Evolutionary conservation across 2,113 vertebrate species (phyloP).

Genomic region (Origma solitaria): DNA sequence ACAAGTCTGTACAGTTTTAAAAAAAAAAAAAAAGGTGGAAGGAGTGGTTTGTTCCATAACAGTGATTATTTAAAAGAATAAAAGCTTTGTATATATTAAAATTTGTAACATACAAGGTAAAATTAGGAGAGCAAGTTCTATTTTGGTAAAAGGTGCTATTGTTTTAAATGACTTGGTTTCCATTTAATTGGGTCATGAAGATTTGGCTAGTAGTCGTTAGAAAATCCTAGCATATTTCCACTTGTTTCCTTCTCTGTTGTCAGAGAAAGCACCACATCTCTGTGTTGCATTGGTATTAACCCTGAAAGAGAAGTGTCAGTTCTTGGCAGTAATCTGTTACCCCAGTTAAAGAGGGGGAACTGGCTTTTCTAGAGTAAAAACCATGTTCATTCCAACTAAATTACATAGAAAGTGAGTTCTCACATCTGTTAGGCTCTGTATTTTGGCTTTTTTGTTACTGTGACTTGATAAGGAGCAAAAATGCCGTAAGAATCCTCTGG

Average conservation of each 20-base stretch:
- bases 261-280: background rate
- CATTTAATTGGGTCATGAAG: background rate
- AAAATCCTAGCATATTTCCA: background rate
- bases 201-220: background rate
- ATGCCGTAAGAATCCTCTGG: background rate
- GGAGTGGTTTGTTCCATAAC: conserved; percentile 78
- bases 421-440: fast-evolving
- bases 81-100: conserved; percentile 84
- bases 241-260: background rate
- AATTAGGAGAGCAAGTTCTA: background rate
- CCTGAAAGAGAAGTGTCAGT: background rate
- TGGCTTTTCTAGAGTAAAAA: background rate
- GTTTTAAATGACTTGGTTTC: background rate
- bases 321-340: background rate
- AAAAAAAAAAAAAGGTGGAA: conserved; percentile 69
- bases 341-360: background rate
- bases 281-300: background rate
- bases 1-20: conserved; percentile 83
- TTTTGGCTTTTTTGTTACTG: background rate
- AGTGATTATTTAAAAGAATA: conserved; percentile 64
- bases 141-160: background rate
- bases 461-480: background rate
- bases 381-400: background rate
- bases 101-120: background rate
- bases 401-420: background rate